phyloP scores from a whole-genome alignment of 30 jellyfish, hydroid and myxozoan species.

The Aurelia aurita complex sp. Pacific region DNA sequence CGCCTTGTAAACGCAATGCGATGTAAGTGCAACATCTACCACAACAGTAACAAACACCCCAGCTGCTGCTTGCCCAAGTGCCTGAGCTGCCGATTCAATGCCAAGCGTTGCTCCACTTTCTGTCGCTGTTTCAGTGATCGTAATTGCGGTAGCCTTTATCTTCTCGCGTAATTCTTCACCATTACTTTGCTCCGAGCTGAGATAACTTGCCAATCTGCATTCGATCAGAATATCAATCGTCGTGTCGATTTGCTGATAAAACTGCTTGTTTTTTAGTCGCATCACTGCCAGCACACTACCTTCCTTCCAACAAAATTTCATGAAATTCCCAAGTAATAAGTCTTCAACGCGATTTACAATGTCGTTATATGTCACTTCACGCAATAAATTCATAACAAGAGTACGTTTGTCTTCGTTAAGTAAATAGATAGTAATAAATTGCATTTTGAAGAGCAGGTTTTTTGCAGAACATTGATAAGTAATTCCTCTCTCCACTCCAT shows the following conservation, averaged over 20 bases:
- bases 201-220: slow-evolving; percentile 48
- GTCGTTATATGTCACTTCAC: slow-evolving; percentile 1
- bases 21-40: slow-evolving; percentile 93
- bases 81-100: slow-evolving; percentile 98
- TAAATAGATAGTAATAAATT: not conserved
- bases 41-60: slow-evolving; percentile 88
- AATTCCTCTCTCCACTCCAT: not conserved
- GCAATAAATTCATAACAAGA: not conserved
- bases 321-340: not conserved
- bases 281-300: not conserved
- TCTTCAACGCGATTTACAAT: not conserved
- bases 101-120: slow-evolving; percentile 97
- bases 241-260: slow-evolving; percentile 13
- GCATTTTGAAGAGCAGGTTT: not conserved
- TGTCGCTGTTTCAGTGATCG: slow-evolving; percentile 93
- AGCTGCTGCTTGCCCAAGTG: slow-evolving; percentile 88
- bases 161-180: slow-evolving; percentile 56
- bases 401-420: not conserved
- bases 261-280: not conserved
- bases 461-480: not conserved
- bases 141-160: slow-evolving; percentile 81
- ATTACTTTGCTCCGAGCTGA: slow-evolving; percentile 21
- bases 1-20: slow-evolving; percentile 89
- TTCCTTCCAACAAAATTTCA: not conserved
- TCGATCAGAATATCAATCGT: slow-evolving; percentile 33